Base-by-base conservation (phyloP, 2,797 vertebrate species). In the Mus caroli region DNA sequence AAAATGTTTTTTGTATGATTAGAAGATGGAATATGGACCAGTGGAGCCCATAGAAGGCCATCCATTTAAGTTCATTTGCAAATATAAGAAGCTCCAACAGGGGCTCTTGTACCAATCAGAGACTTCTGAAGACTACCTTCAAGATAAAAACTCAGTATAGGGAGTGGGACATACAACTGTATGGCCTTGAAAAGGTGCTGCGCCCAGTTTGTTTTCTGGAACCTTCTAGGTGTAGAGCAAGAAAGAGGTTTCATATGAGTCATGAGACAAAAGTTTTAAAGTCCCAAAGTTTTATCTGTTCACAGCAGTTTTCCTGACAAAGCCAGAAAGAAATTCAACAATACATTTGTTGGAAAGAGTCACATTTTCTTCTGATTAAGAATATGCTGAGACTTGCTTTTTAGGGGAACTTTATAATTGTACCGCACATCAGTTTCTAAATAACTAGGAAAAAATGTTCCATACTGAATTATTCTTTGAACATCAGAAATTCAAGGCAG, bases 321-420 rank as follows among this genome's bases (percentile, higher is more conserved):
- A 94, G 62, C 79, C 95, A 97, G 88, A 95, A 93, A 84, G 84
- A 95, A 97, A 96, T 84, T 96, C 91, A 97, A 89, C 97, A 91
- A 89, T 96, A 31, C 76, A 11, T 95, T 97, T 97, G 88, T 94
- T 94, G 93, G 90, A 97, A 96, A 96, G 96, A 97, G 93, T 85
- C 84, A 90, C 94, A 97, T 96, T 97, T 96, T 94, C 84, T 85
- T 97, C 93, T 95, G 96, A 96, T 97, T 97, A 97, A 96, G 92
- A 97, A 96, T 96, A 95, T 97, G 97, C 94, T 97, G 97, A 97
- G 88, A 96, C 78, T 97, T 95, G 96, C 96, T 97, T 97, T 98
- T 97, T 93, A 96, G 83, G 71, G 82, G 71, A 95, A 91, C 91
- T 96, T 97, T 95, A 92, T 97, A 97, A 97, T 92, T 97, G 92